Evolutionary conservation across 2,888 invertebrate genomes (phyloP).

Genomic region (Parthenolecanium corni): DNA sequence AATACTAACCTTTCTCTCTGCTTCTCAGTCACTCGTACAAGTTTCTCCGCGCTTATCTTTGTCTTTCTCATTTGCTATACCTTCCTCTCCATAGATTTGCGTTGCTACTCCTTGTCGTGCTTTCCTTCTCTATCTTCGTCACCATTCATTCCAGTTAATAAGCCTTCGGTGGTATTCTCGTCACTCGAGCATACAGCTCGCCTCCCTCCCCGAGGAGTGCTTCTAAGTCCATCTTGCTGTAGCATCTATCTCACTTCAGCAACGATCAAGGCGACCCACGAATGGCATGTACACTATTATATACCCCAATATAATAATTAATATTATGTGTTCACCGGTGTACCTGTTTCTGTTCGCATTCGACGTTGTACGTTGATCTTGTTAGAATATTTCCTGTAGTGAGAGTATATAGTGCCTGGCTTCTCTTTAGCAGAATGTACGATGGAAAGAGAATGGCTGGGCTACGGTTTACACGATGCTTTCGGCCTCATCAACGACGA

Average conservation of each 20-base stretch:
- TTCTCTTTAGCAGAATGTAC: neutral
- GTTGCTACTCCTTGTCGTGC: too few species aligned
- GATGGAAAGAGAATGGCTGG: too few species aligned
- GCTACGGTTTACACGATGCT: too few species aligned
- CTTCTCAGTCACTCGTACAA: neutral
- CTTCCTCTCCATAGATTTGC: too few species aligned
- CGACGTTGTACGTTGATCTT: slow-evolving; percentile 3
- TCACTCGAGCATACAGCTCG: too few species aligned
- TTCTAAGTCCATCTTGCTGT: neutral
- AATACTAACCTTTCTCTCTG: slow-evolving; percentile 22
- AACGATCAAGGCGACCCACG: slow-evolving; percentile 16
- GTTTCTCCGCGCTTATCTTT: neutral
- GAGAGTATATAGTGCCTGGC: neutral
- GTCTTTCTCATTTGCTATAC: too few species aligned
- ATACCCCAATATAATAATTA: too few species aligned
- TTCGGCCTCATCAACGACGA: too few species aligned
- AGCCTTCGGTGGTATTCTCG: too few species aligned
- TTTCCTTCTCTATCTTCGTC: too few species aligned
- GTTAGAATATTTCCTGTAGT: slow-evolving; percentile 16
- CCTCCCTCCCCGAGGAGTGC: too few species aligned
- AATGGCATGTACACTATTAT: slow-evolving; percentile 4
- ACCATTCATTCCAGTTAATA: too few species aligned
- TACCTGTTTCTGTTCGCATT: slow-evolving; percentile 11
- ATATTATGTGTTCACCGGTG: neutral
- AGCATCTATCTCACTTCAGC: neutral